Conservation (phyloP, 2,888 invertebrate genomes). For the Acanthosepion esculentum region DNA sequence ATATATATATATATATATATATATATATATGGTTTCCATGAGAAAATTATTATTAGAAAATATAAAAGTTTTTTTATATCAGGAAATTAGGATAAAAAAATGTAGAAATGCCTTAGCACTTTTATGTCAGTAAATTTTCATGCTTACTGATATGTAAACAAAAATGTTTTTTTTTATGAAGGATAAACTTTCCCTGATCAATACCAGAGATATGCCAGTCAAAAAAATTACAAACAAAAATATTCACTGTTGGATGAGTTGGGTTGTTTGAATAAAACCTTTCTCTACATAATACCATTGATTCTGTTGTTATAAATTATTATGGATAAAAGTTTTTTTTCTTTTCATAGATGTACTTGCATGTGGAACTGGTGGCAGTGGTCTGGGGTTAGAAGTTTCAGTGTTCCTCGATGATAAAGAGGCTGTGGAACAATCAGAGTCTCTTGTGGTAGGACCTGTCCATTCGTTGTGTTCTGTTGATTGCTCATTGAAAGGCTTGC, state of each 20-base stretch:
- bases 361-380: slow-evolving; percentile 15
- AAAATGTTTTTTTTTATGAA: not conserved
- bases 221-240: not conserved
- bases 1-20: not conserved
- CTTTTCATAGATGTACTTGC: slow-evolving; percentile 33
- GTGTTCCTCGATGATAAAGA: slow-evolving; percentile 21
- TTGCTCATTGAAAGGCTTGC: slow-evolving; percentile 21
- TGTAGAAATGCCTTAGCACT: not conserved
- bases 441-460: slow-evolving; percentile 2
- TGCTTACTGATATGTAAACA: not conserved
- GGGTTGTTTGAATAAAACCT: not conserved
- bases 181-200: not conserved
- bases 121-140: not conserved
- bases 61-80: not conserved
- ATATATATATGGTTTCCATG: not conserved
- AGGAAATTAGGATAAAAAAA: not conserved
- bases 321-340: not conserved
- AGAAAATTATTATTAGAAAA: not conserved
- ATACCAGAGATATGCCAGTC: not conserved
- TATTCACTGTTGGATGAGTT: not conserved
- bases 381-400: not conserved
- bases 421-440: slow-evolving; percentile 22
- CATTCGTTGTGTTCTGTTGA: not conserved
- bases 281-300: not conserved
- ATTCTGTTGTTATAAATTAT: not conserved